Evolutionary conservation across 2,888 invertebrate species (phyloP).

Genomic region (Cephonodes hylas): DNA sequence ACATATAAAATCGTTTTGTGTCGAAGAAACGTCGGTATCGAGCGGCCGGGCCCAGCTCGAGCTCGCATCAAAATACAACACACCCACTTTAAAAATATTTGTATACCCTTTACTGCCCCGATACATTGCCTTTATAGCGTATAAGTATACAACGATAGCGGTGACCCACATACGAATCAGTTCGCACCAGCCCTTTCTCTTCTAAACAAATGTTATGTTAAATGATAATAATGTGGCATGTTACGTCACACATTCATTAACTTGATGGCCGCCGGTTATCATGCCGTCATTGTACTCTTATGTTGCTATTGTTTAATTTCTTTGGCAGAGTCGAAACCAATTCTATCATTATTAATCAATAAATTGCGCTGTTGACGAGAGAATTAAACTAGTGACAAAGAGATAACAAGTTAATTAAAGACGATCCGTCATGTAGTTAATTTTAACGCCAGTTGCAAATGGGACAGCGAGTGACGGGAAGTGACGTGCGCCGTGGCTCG

Average conservation of each 20-base stretch:
- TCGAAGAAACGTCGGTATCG: conserved; percentile 36
- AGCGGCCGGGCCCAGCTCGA: conserved; percentile 26
- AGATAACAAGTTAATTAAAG: conserved; percentile 63
- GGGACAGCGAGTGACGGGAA: conserved; percentile 2
- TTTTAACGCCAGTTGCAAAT: conserved; percentile 28
- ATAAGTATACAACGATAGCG: background rate
- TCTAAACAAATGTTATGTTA: background rate
- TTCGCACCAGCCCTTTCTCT: background rate
- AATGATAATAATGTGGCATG: background rate
- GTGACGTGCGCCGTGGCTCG: background rate
- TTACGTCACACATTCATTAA: background rate
- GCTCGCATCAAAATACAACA: conserved; percentile 43
- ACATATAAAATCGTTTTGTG: conserved; percentile 16
- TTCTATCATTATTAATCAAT: background rate
- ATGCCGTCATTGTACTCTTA: too few species aligned
- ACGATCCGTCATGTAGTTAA: conserved; percentile 49
- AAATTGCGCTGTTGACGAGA: conserved; percentile 10
- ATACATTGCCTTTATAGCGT: background rate
- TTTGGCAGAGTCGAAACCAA: background rate
- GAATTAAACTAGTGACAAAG: conserved; percentile 21
- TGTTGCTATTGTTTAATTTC: too few species aligned
- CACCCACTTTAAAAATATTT: conserved; percentile 44
- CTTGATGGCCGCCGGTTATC: background rate
- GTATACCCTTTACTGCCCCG: conserved; percentile 30
- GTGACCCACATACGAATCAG: background rate